These are phyloP conservation scores for Nasonia giraulti DNA, from an alignment of 1,140 invertebrate species.

Conservation along the genomic window DNA sequence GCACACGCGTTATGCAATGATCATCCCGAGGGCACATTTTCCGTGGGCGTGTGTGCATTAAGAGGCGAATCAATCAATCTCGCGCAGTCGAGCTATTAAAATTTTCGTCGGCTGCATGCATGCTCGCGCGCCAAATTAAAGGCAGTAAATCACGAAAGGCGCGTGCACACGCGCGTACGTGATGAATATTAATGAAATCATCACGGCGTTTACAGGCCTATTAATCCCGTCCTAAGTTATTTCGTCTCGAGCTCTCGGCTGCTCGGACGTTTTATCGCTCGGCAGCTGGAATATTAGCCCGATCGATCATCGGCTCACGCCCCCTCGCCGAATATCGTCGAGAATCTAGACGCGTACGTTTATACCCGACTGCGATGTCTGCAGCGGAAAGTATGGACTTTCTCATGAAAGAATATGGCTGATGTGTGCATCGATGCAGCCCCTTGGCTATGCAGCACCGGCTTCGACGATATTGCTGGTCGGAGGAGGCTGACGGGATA, in stretches of 20 bases:
- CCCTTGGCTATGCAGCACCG: not conserved
- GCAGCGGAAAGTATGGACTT: constrained; percentile 23
- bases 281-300: constrained; percentile 69
- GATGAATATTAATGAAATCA: constrained; percentile 75
- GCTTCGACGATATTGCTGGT: no score
- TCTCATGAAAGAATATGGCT: constrained; percentile 38
- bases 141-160: constrained; percentile 59
- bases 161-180: constrained; percentile 29
- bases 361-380: not conserved
- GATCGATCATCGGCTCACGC: constrained; percentile 68
- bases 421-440: not conserved
- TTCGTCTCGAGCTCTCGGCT: constrained; percentile 62
- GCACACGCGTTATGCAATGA: constrained; percentile 14
- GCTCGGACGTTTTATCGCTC: constrained; percentile 64
- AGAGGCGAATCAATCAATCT: constrained; percentile 48
- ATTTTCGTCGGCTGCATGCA: not conserved
- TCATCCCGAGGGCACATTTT: not conserved
- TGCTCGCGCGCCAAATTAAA: constrained; percentile 43
- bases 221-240: constrained; percentile 71
- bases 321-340: not conserved
- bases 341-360: not conserved
- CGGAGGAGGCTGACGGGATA: no score
- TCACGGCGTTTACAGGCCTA: constrained; percentile 70
- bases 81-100: constrained; percentile 48
- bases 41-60: constrained; percentile 6